Evolutionary conservation across 1,140 invertebrate species (phyloP).

Genomic region (Babylonia areolata): DNA sequence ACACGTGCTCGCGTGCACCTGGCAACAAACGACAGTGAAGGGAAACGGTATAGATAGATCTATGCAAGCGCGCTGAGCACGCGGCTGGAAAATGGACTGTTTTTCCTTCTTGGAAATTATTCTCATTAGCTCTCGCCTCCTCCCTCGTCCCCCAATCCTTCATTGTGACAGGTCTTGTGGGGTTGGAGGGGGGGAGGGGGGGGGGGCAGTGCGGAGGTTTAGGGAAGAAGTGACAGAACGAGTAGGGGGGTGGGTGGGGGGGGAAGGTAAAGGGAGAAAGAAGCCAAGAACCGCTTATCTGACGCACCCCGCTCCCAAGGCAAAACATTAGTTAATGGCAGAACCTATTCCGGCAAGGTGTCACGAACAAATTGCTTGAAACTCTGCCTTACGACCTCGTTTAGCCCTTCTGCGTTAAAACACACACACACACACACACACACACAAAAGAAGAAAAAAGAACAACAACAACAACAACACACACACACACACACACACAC

Average conservation of each 20-base stretch:
- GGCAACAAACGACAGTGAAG: too few relatives aligned
- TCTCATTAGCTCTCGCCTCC: conserved; percentile 16
- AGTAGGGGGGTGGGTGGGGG: not conserved
- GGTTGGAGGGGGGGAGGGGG: not conserved
- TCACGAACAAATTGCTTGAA: conserved; percentile 33
- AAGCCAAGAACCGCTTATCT: conserved; percentile 4
- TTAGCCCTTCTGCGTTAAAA: not conserved
- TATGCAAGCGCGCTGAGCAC: too few relatives aligned
- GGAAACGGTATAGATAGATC: too few relatives aligned
- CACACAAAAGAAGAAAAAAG: too few relatives aligned
- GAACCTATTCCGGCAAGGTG: conserved; percentile 19
- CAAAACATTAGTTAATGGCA: conserved; percentile 34
- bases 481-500: not conserved
- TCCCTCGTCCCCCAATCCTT: not conserved
- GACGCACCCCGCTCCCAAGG: not conserved
- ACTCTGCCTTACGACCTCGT: not conserved
- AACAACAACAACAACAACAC: not conserved
- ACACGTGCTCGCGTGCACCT: too few relatives aligned
- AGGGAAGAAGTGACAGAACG: not conserved
- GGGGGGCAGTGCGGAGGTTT: not conserved
- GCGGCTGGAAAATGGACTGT: too few relatives aligned
- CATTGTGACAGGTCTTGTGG: not conserved
- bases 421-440: too few relatives aligned
- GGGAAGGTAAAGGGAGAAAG: not conserved
- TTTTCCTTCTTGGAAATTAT: conserved; percentile 3